Conservation (phyloP, 1,140 invertebrate species). For the Microplitis mediator region DNA sequence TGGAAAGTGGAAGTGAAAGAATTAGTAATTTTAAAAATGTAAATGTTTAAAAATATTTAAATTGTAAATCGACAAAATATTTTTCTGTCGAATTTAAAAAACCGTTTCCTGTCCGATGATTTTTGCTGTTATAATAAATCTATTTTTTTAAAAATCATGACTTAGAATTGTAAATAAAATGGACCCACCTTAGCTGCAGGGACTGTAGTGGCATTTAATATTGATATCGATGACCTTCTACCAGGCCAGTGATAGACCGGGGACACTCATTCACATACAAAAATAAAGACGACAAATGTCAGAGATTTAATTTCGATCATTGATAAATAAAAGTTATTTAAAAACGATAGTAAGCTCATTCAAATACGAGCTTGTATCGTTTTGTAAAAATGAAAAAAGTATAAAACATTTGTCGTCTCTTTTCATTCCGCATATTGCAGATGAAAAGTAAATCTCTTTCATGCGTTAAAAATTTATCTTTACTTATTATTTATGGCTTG, state of each 20-base stretch:
- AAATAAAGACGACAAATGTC: slow-evolving; percentile 23
- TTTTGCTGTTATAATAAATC: slow-evolving; percentile 3
- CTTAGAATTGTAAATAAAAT: slow-evolving; percentile 44
- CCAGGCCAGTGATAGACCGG: slow-evolving; percentile 43
- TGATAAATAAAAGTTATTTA: background rate
- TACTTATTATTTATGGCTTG: slow-evolving; percentile 42
- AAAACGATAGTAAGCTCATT: too few relatives aligned
- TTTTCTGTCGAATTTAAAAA: background rate
- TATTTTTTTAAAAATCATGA: background rate
- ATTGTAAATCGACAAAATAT: too few relatives aligned
- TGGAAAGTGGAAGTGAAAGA: background rate
- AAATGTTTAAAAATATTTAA: background rate
- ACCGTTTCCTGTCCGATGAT: background rate
- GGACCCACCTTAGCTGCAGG: slow-evolving; percentile 54
- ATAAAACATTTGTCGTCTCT: background rate
- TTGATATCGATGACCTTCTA: slow-evolving; percentile 39
- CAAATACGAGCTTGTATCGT: too few relatives aligned
- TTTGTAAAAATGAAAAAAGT: background rate
- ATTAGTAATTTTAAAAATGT: background rate
- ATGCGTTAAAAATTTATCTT: slow-evolving; percentile 15
- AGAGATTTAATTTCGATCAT: background rate
- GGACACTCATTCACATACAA: slow-evolving; percentile 26
- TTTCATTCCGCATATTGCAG: background rate
- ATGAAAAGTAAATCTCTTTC: background rate
- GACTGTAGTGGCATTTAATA: slow-evolving; percentile 23